Conservation (phyloP, 1,140 invertebrate species). For the Megalonaias nervosa region DNA sequence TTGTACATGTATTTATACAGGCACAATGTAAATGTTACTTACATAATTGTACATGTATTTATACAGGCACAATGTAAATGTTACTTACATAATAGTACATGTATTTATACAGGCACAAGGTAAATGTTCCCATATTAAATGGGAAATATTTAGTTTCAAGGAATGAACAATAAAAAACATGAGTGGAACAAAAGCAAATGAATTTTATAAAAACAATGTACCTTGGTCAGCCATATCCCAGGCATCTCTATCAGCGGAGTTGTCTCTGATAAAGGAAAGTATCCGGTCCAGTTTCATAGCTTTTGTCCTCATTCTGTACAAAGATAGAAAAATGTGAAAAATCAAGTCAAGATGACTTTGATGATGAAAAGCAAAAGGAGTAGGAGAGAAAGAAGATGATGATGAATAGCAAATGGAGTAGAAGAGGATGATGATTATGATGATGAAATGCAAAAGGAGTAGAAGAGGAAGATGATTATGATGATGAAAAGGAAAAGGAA, state of each 20-base stretch:
- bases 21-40: neutral
- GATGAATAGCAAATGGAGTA: too few relatives aligned
- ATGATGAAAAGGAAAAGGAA: neutral
- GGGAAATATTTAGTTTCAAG: neutral
- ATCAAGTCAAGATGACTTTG: neutral
- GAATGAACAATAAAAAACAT: neutral
- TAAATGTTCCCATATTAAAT: neutral
- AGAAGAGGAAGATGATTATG: neutral
- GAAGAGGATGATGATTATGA: neutral
- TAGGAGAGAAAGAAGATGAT: too few relatives aligned
- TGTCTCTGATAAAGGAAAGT: constrained; percentile 54
- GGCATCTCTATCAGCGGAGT: constrained; percentile 58
- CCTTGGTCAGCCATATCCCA: constrained; percentile 68
- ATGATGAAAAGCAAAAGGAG: neutral
- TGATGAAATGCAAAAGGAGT: neutral
- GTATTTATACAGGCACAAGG: neutral
- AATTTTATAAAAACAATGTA: constrained; percentile 30
- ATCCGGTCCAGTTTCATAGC: constrained; percentile 52
- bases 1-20: too few relatives aligned
- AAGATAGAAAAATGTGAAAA: neutral
- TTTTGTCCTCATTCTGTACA: constrained; percentile 43
- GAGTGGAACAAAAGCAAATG: neutral
- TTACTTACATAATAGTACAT: neutral
- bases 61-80: neutral
- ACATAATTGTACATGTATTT: neutral